phyloP scores from a whole-genome alignment of 2,113 vertebrate species.

The Chiloscyllium plagiosum region DNA sequence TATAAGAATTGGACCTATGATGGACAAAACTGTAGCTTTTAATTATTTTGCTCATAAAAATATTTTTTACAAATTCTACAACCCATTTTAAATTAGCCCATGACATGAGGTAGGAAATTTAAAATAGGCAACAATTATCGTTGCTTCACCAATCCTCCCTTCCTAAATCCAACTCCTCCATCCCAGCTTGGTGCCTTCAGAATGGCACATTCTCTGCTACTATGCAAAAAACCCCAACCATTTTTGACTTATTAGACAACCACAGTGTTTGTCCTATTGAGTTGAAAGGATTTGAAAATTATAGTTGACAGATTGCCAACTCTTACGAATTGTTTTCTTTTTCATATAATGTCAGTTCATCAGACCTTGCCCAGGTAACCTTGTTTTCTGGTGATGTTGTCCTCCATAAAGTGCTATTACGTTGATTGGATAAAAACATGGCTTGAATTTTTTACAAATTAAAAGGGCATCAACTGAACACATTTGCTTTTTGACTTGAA shows the following conservation, averaged over 20 bases:
- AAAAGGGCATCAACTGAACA: background rate
- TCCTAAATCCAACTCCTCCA: background rate
- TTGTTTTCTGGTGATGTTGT: background rate
- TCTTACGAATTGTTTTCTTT: background rate
- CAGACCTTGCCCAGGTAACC: too few relatives aligned
- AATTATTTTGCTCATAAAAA: background rate
- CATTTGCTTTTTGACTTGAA: background rate
- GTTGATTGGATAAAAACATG: background rate
- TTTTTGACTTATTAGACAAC: background rate
- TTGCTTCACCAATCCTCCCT: too few relatives aligned
- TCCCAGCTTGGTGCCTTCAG: background rate
- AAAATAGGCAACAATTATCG: background rate
- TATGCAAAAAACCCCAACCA: background rate
- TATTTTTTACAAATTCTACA: background rate
- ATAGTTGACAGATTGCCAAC: background rate
- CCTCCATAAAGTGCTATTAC: background rate
- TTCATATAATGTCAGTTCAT: background rate
- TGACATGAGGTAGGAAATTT: background rate
- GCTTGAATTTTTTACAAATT: background rate
- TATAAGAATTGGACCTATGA: background rate
- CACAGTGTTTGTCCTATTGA: background rate
- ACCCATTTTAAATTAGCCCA: background rate
- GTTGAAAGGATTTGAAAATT: background rate
- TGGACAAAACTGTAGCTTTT: background rate
- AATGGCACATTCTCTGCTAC: background rate